Conservation (phyloP, 2,113 vertebrate genomes). For the Halcyon senegalensis region DNA sequence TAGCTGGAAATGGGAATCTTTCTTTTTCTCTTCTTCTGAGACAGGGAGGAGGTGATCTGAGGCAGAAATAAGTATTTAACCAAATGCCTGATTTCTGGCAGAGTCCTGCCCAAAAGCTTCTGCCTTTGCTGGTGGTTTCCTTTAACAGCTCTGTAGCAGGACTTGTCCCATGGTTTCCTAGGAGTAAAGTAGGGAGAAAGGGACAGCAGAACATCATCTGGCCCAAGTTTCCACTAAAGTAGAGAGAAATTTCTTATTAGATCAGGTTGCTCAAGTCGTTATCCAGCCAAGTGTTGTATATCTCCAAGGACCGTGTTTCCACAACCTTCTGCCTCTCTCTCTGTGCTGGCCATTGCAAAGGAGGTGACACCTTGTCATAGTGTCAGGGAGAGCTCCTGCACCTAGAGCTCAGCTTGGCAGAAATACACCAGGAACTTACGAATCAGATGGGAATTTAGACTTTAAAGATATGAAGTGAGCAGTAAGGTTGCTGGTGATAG, state of each 20-base stretch:
- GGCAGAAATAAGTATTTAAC: not conserved
- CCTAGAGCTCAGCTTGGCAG: not conserved
- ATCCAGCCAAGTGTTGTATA: not conserved
- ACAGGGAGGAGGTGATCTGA: not conserved
- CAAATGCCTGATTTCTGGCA: not conserved
- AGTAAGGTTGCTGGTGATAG: not conserved
- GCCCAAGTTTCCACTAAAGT: not conserved
- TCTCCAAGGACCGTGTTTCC: not conserved
- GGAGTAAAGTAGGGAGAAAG: not conserved
- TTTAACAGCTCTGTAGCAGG: not conserved
- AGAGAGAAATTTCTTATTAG: not conserved
- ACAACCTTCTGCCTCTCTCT: not conserved
- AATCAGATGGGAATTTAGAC: not conserved
- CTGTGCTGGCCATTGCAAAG: not conserved
- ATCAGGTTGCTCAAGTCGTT: not conserved
- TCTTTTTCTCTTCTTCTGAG: not conserved
- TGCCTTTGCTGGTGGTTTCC: not conserved
- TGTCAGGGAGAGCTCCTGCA: not conserved
- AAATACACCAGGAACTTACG: accelerated
- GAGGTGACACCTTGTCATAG: not conserved
- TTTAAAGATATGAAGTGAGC: not conserved
- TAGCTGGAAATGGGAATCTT: not conserved
- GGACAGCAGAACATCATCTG: not conserved
- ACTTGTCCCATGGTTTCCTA: not conserved
- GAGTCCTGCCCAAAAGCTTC: not conserved